Percentiles rank a stretch among this genome's conserved stretches.
Conservation (phyloP, 2,888 invertebrate species). For the Caenorhabditis parvicauda region DNA sequence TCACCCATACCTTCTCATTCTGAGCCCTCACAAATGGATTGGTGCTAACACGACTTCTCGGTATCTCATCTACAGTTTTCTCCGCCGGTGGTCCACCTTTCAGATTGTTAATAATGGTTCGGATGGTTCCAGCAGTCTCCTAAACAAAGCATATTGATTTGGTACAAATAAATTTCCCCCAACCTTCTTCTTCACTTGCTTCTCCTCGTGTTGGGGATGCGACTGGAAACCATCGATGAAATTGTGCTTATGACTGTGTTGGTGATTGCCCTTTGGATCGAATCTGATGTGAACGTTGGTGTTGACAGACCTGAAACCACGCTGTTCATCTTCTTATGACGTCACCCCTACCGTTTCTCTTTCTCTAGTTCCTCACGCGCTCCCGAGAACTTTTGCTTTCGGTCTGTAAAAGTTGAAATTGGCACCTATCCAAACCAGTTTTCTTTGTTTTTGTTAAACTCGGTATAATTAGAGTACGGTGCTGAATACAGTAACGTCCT, state of each 20-base stretch:
- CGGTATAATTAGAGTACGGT: no score
- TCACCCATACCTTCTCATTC: neutral
- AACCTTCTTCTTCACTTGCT: slow-evolving; percentile 11
- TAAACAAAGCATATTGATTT: neutral
- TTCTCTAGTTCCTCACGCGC: no score
- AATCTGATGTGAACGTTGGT: slow-evolving; percentile 18
- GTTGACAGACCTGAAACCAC: no score
- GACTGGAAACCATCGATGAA: slow-evolving; percentile 20
- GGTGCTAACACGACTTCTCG: slow-evolving; percentile 24
- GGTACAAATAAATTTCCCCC: neutral
- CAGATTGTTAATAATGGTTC: slow-evolving; percentile 39
- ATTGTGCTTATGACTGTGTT: slow-evolving; percentile 13
- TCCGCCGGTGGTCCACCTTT: slow-evolving; percentile 17
- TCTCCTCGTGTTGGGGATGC: neutral
- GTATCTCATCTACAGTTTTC: slow-evolving; percentile 1
- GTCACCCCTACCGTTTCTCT: slow-evolving; percentile 15
- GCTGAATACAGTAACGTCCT: no score
- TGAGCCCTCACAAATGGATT: slow-evolving; percentile 36
- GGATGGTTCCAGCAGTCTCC: slow-evolving; percentile 17
- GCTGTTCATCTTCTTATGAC: slow-evolving; percentile 7
- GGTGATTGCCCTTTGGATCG: slow-evolving; percentile 11
- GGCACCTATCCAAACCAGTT: neutral
- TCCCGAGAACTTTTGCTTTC: slow-evolving; percentile 1
- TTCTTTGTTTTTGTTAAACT: slow-evolving; percentile 4
- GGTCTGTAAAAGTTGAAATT: neutral